Conservation (phyloP, 2,113 vertebrate genomes). For the Platysteira castanea region DNA sequence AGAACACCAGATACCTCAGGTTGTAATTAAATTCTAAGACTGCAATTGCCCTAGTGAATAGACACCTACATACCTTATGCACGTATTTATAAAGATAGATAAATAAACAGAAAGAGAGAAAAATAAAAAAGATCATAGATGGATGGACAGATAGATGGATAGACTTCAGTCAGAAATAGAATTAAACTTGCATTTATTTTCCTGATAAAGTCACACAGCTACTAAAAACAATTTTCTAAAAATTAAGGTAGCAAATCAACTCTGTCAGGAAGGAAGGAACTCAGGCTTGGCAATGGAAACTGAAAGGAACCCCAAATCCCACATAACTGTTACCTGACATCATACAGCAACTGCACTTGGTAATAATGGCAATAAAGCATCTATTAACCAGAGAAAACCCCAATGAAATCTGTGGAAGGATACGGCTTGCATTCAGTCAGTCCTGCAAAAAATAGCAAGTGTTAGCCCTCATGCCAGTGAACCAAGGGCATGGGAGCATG, state of each 20-base stretch:
- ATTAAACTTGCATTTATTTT: neutral
- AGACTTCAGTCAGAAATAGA: neutral
- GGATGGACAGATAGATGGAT: neutral
- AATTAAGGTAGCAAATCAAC: neutral
- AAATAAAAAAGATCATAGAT: neutral
- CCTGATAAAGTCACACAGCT: neutral
- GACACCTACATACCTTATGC: neutral
- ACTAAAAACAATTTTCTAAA: neutral
- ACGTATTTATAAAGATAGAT: neutral
- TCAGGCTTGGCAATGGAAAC: neutral
- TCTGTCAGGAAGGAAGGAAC: neutral
- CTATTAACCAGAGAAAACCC: neutral
- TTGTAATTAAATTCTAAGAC: neutral
- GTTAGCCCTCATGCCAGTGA: neutral
- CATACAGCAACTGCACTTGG: neutral
- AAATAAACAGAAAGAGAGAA: neutral
- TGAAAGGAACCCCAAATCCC: neutral
- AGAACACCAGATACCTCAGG: neutral
- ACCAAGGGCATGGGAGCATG: rapidly evolving
- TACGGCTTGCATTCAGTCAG: neutral
- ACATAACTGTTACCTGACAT: neutral
- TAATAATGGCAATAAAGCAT: neutral
- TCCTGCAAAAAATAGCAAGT: neutral
- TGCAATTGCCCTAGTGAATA: neutral
- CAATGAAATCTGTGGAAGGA: neutral